Conservation (phyloP, 2,113 vertebrate genomes). For the Oxygymnocypris stewartii region DNA sequence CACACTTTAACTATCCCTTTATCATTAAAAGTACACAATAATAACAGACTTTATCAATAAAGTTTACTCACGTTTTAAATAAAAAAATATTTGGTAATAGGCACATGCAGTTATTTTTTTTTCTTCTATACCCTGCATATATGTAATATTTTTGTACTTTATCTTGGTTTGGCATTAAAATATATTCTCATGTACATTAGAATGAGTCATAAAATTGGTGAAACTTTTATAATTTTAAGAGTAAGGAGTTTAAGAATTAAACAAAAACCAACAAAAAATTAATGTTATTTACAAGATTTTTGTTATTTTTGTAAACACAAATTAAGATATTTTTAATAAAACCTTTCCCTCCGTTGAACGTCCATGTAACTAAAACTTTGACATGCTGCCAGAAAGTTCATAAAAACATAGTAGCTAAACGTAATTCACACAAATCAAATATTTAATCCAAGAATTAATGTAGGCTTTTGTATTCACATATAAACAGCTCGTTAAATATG, state of each 20-base stretch:
- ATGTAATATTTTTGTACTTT: background rate
- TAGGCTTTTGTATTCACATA: background rate
- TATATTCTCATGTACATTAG: background rate
- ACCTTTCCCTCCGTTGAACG: background rate
- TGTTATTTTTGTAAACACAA: background rate
- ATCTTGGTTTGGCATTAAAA: background rate
- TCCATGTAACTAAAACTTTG: background rate
- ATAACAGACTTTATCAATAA: background rate
- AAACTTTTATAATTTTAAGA: background rate
- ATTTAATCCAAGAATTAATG: background rate
- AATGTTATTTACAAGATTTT: background rate
- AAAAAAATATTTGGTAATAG: background rate
- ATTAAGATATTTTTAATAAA: background rate
- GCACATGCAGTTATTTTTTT: background rate
- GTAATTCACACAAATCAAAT: background rate
- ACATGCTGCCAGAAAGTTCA: background rate
- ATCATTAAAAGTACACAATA: background rate
- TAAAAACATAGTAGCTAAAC: background rate
- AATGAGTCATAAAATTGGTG: background rate
- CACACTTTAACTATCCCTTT: background rate
- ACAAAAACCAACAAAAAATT: no score
- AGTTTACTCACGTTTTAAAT: background rate
- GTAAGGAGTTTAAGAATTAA: background rate
- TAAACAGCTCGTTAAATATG: no score
- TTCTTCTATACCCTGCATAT: background rate